Percentiles rank a stretch among this genome's conserved stretches.
Conservation (phyloP, 2,797 vertebrate species). For the Prunella strophiata region DNA sequence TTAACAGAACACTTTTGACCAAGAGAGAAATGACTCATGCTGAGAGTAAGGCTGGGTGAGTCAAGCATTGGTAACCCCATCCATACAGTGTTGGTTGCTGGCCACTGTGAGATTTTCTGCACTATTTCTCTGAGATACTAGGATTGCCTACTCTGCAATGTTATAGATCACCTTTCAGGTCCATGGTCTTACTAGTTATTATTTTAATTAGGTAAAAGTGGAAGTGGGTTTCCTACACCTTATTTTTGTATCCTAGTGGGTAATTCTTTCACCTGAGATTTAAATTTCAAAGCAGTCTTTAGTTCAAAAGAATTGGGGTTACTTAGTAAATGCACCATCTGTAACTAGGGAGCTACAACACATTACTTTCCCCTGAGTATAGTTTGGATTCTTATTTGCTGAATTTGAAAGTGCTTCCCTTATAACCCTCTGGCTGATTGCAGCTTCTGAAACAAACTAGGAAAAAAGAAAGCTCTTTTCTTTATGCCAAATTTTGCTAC, state of each 20-base stretch:
- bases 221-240: background rate
- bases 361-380: background rate
- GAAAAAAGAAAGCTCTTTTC: background rate
- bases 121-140: background rate
- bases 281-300: background rate
- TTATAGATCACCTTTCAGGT: accelerated
- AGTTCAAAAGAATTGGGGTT: background rate
- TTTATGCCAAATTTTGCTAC: background rate
- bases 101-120: background rate
- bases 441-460: background rate
- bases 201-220: background rate
- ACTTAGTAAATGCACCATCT: background rate
- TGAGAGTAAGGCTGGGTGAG: background rate
- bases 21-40: background rate
- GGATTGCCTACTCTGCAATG: background rate
- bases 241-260: background rate
- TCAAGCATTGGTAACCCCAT: background rate
- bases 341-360: background rate
- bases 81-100: background rate
- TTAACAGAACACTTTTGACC: background rate
- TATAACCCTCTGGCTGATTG: background rate
- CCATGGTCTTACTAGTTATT: background rate
- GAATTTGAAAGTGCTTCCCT: background rate
- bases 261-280: background rate
- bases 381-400: background rate